Evolutionary conservation across 2,888 invertebrate genomes (phyloP), one percentile per base, ranked within the genome.

Genomic region (Mesoligia furuncula): DNA sequence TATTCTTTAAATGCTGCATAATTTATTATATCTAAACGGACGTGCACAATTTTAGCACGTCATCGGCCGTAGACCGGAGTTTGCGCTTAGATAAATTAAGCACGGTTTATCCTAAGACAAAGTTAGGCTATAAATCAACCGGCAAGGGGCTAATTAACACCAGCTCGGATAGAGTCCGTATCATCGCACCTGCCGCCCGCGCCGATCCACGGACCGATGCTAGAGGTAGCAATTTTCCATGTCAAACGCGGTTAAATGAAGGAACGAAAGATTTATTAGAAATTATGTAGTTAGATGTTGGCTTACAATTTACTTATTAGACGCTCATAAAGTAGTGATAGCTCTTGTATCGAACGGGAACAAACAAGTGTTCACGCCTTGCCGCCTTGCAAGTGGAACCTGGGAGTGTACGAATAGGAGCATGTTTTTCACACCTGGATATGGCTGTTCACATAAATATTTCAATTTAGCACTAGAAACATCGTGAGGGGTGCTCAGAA

Each of bases 91-190:
- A 93, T 93, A 90, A 93, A 93, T 93, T 82, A 87, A 88, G 85
- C 79, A 90, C 86, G 85, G 90, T 91, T 90, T 90, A 91, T 91
- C 88, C 84, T 80, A 89, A 93, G 92, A 92, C 92, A 92, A 93
- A 93, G 90, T 93, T 91, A 90, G 83, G 79, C 88, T 85, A 94
- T 95, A 95, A 95, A 95, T 96, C 95, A 95, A 94, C 87, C 87
- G 85, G 90, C 90, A 89, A 91, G 92, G 89, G 90, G 89, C 92
- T 95, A 95, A 95, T 95, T 95, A 95, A 93, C 93, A 92, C 91
- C 86, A 83, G 89, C 90, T 88, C 87, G 86, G 72, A 82, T 91
- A 87, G 88, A 92, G 91, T 88, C 85, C 81, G 90, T 93, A 92
- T 92, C 91, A 91, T 92, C 89, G 93, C 93, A 95, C 94, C 94